Evolutionary conservation across 1,140 invertebrate species (phyloP), one percentile per base, ranked within the genome.

Genomic region (Venturia canescens): DNA sequence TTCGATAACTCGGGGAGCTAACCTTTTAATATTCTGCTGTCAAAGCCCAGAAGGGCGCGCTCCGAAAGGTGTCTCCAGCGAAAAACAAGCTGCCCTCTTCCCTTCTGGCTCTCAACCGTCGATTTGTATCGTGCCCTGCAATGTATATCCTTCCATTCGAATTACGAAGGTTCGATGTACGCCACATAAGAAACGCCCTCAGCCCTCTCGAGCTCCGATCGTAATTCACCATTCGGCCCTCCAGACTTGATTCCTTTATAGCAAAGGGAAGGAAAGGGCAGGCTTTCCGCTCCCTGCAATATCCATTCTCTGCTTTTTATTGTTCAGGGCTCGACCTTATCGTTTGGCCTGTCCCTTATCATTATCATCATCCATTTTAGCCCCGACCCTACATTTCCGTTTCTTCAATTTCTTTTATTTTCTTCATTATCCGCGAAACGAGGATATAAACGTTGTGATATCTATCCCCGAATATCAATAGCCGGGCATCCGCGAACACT

Each of bases 181-280:
- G 38, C 13, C 50, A 48, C 16, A 50, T 23, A 21, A 27, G 26
- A 63, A 63, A 63, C 21, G 38, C 38, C 31, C 38, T 72, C 70
- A 34, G 71, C 71, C 44, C 23, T 72, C 50, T 18, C 38, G n/a
- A 15, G 16, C 3, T 74, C 21, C 21, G 44, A 50, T 74, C 71
- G 71, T 74, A 29, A 74, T 74, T 74, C 71, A 53, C 26, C 38
- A 74, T 74, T 74, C 26, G 71, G 71, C 27, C 48, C 48, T 57
- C 31, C 23, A 2, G 7, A 63, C 21, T 63, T 63, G 21, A 63
- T 21, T 63, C 60, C 60, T 63, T 63, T 63, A 23, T 63, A 63
- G 60, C 60, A 3, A 26, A 26, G 23, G 27, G 23, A 1, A 13
- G 6, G 57, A 23, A 23, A 21, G 60, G 3, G 21, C n/a, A 15